Base-by-base conservation (phyloP, 1,140 invertebrate genomes). In the Stenopsyche tienmushanensis region DNA sequence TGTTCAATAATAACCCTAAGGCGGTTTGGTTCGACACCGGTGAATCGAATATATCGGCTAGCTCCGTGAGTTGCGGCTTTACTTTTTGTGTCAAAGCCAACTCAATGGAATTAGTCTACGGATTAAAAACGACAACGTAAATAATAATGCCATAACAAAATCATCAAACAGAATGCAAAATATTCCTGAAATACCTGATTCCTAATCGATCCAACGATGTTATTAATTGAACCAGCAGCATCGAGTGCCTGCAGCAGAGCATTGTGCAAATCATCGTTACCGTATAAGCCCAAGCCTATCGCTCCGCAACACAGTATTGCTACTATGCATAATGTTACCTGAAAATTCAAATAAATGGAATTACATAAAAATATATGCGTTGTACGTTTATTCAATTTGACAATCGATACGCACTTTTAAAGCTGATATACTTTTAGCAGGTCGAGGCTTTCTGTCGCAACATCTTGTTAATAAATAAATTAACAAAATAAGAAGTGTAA, bases 211-310 rank as follows among this genome's bases (percentile, higher is more conserved):
- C 84, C 84, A 44, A 92, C 84, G 66, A 89, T 83, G 20, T 85
- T 84, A 65, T 94, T 89, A 64, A 95, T 88, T 68, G 89, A 86
- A 72, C 86, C 83, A 9, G 91, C 87, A 9, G 93, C 88, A 47
- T 87, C 83, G 59, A 93, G 82, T 63, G 93, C 86, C 75, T 91
- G 87, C 57, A 90, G 82, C 72, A 96, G 80, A 8, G 92, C 94
- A 76, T 93, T 93, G 82, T 97, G 93, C 25, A 94, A 85, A 75
- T 95, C 92, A 75, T 96, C 92, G 79, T 96, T 97, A 39, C 94
- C 95, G 81, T 95, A 97, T 21, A 97, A 85, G 50, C 94, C 93
- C 59, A 90, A 83, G 41, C 86, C 89, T 50, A 90, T 87, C 3
- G 88, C 88, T 49, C 86, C 88, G 72, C 91, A 92, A 72, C 90